These are phyloP conservation scores for Erannis defoliaria DNA, from an alignment of 2,888 invertebrate species.

Conservation along the genomic window DNA sequence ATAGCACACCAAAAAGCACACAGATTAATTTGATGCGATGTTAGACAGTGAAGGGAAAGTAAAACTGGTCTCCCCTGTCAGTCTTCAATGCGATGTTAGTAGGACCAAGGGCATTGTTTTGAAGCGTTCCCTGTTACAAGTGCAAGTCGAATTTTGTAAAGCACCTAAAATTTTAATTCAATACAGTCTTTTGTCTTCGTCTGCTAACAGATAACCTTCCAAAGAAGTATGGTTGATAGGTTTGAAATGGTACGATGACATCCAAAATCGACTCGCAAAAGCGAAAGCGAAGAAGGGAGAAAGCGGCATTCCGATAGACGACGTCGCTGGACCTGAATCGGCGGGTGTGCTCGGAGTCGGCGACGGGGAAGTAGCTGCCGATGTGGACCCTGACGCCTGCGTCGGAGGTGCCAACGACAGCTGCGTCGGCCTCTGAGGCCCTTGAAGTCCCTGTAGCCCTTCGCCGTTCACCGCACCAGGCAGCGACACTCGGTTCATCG, in stretches of 20 bases:
- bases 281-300: conserved; percentile 57
- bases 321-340: conserved; percentile 80
- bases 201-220: background rate
- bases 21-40: conserved; percentile 46
- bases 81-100: conserved; percentile 47
- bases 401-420: conserved; percentile 75
- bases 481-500: conserved; percentile 83
- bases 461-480: conserved; percentile 61
- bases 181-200: background rate
- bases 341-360: conserved; percentile 86
- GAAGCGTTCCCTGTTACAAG: conserved; percentile 35
- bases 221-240: background rate
- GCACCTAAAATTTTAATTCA: background rate
- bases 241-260: conserved; percentile 16
- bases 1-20: conserved; percentile 83
- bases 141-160: conserved; percentile 39
- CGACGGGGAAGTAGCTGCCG: conserved; percentile 81
- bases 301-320: conserved; percentile 64
- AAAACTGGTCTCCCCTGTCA: conserved; percentile 24
- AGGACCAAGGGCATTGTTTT: conserved; percentile 34
- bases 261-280: conserved; percentile 46
- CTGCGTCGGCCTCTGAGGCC: conserved; percentile 76
- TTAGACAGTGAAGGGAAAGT: conserved; percentile 33
- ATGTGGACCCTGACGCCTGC: conserved; percentile 59
- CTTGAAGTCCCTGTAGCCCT: conserved; percentile 35